Evolutionary conservation across 2,113 vertebrate genomes (phyloP).

Genomic region (Meleagris gallopavo): DNA sequence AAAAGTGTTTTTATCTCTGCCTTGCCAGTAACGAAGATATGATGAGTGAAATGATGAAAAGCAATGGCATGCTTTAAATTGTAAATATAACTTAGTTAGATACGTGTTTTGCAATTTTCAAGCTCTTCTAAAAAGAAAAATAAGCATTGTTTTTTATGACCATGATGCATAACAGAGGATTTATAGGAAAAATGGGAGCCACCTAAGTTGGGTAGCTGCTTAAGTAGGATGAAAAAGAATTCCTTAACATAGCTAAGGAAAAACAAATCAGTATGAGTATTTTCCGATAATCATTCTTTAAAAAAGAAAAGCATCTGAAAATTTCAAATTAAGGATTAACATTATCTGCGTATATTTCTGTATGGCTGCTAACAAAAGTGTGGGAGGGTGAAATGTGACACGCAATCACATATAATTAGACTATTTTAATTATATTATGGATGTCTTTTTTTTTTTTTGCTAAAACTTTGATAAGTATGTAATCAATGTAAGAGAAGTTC

Average conservation of each 20-base stretch:
- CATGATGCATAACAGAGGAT: neutral
- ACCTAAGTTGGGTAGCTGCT: neutral
- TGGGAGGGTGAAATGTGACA: neutral
- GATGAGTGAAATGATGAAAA: neutral
- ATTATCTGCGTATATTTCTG: neutral
- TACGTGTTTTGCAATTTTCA: neutral
- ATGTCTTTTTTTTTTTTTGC: neutral
- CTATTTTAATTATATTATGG: neutral
- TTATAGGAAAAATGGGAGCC: neutral
- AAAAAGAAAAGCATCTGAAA: neutral
- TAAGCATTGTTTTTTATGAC: neutral
- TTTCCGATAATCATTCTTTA: neutral
- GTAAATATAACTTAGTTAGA: neutral
- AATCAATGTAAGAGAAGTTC: neutral
- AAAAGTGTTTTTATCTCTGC: neutral
- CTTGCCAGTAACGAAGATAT: neutral
- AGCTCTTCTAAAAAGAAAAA: neutral
- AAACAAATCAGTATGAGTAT: neutral
- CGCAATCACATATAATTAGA: neutral
- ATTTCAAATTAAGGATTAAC: neutral
- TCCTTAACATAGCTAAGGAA: neutral
- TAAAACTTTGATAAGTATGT: neutral
- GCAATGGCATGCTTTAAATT: neutral
- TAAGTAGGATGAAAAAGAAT: neutral
- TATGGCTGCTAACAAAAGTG: neutral